These are phyloP conservation scores for Dromaius novaehollandiae DNA, from an alignment of 2,113 vertebrate species.

Conservation along the genomic window DNA sequence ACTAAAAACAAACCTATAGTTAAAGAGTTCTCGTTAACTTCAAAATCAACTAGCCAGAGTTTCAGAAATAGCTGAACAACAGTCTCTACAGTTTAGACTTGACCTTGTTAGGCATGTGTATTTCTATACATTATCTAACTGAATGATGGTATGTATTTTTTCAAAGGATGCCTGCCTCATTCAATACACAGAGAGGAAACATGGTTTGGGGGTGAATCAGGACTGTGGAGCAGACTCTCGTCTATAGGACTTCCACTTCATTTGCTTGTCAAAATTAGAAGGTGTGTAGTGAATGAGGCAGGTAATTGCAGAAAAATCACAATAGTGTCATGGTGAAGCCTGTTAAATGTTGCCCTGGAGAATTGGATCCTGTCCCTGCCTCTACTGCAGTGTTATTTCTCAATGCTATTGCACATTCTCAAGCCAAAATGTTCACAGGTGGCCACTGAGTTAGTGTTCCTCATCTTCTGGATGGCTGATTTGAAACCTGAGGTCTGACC, in stretches of 20 bases:
- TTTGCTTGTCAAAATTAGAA: conserved; percentile 8
- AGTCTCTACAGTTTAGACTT: background rate
- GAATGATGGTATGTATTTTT: background rate
- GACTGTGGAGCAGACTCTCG: background rate
- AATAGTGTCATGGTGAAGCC: background rate
- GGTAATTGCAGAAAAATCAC: conserved; percentile 5
- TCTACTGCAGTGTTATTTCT: background rate
- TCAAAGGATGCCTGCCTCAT: background rate
- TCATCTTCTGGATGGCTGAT: background rate
- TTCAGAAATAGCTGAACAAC: background rate
- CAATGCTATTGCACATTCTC: background rate
- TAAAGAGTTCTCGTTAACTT: background rate
- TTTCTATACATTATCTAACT: background rate
- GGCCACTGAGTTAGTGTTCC: background rate
- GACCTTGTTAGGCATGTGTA: background rate
- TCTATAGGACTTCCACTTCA: background rate
- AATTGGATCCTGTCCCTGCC: background rate
- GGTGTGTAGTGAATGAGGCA: background rate
- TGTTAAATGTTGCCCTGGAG: background rate
- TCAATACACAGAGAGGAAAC: background rate
- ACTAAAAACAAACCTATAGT: conserved; percentile 26
- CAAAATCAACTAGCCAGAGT: background rate
- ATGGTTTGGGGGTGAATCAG: background rate
- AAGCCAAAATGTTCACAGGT: background rate
- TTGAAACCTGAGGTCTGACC: background rate